Conservation (phyloP, 2,113 vertebrate genomes). For the Equus przewalskii region DNA sequence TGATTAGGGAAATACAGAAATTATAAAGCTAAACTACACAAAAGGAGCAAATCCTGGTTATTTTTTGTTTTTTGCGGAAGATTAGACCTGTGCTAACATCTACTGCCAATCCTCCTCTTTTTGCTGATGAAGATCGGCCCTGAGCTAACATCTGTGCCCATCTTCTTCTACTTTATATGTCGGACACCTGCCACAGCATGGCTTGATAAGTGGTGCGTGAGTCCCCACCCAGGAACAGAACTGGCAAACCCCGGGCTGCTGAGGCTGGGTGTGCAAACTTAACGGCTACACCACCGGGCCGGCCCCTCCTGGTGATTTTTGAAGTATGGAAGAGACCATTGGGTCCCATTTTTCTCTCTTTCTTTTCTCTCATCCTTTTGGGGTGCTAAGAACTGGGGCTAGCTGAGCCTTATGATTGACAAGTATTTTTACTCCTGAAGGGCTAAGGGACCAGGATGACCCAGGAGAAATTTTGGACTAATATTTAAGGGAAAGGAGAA, state of each 20-base stretch:
- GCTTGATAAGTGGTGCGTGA: too few relatives aligned
- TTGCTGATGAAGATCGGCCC: too few relatives aligned
- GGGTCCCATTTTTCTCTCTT: not conserved
- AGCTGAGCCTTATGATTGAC: not conserved
- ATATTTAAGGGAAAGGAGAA: not conserved
- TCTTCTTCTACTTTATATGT: too few relatives aligned
- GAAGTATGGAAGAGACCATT: not conserved
- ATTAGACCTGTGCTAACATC: too few relatives aligned
- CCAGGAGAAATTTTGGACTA: not conserved
- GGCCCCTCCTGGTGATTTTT: not conserved
- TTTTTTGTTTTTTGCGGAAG: not conserved
- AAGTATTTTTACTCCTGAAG: not conserved
- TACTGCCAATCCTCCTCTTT: too few relatives aligned
- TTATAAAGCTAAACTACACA: not conserved
- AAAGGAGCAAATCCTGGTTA: not conserved
- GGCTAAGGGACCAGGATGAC: not conserved
- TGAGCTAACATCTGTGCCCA: too few relatives aligned
- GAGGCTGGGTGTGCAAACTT: too few relatives aligned
- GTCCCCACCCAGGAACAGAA: too few relatives aligned
- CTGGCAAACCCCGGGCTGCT: too few relatives aligned
- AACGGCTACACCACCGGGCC: too few relatives aligned
- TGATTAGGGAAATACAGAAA: not conserved
- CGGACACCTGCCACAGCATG: too few relatives aligned
- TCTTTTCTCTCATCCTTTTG: not conserved
- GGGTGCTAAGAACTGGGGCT: not conserved